Percentiles rank a stretch among this genome's conserved stretches.
phyloP scores from a whole-genome alignment of 2,797 vertebrate genomes.

The Knipowitschia caucasica region DNA sequence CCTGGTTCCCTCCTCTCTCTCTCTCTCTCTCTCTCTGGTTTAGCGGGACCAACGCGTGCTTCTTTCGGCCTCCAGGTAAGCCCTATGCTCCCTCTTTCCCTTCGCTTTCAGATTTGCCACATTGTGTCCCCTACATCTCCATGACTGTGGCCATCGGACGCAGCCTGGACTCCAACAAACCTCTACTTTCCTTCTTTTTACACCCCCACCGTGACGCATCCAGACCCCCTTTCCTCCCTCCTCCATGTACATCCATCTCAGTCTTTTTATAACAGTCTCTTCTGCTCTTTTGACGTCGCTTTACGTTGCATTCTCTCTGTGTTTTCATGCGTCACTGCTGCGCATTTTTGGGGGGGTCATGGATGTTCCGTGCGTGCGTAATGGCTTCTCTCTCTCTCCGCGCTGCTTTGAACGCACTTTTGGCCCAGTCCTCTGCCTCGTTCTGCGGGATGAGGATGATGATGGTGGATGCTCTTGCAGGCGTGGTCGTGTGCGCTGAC shows the following conservation, averaged over 20 bases:
- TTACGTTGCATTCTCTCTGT: constrained; percentile 3
- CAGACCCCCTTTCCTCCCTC: too few relatives aligned
- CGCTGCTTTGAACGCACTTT: neutral
- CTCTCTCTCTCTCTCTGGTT: too few relatives aligned
- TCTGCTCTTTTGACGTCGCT: constrained; percentile 7
- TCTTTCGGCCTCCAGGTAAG: constrained; percentile 56
- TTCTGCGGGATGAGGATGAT: constrained; percentile 6
- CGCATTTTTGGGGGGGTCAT: constrained; percentile 8
- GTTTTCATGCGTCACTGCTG: constrained; percentile 22
- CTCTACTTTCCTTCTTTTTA: neutral
- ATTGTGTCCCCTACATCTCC: constrained; percentile 1
- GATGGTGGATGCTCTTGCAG: constrained; percentile 22
- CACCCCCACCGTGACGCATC: neutral
- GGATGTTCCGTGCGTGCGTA: constrained; percentile 10
- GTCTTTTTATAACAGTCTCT: neutral
- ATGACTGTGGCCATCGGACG: constrained; percentile 12
- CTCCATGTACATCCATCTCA: too few relatives aligned
- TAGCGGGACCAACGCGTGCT: constrained; percentile 43
- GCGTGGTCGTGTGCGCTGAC: constrained; percentile 52
- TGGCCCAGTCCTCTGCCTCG: neutral
- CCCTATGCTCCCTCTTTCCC: neutral
- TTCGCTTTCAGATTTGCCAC: neutral
- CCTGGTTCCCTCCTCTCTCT: constrained; percentile 12
- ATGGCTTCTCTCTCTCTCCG: constrained; percentile 2
- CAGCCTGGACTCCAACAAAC: neutral